Base-by-base conservation (phyloP, 2,888 invertebrate species). In the Belgica antarctica region DNA sequence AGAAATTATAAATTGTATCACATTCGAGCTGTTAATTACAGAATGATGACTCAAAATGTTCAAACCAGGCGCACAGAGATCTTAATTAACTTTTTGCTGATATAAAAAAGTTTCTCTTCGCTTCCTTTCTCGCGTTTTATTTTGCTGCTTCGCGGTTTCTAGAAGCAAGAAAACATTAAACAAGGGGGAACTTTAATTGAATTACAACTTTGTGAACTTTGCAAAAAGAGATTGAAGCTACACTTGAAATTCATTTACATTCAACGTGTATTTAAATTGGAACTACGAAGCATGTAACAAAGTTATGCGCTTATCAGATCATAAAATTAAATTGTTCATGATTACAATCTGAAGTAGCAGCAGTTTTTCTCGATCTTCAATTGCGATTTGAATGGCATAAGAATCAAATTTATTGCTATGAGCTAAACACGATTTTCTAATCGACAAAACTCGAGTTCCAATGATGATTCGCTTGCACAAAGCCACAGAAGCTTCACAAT, bases 81-180 rank as follows among this genome's bases (percentile, higher is more conserved):
- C 68, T 68, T 68, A 68, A 68, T 68, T 68, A 68, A 52, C 52
- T 68, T 68, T 68, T 68, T 46, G 10, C 3, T 57, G 68, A 68
- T 68, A 68, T 52, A 68, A 57, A 57, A n/a, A n/a, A n/a, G n/a
- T n/a, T n/a, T n/a, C n/a, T n/a, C n/a, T n/a, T n/a, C n/a, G n/a
- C n/a, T n/a, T n/a, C n/a, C n/a, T n/a, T n/a, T n/a, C n/a, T n/a
- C n/a, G n/a, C n/a, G n/a, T n/a, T n/a, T n/a, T 24, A 34, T 1
- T 8, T 31, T 68, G 31, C 34, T 66, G 27, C 25, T 65, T 47
- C 4, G 25, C 46, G 8, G 34, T 10, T 8, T 8, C 7, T 22
- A 15, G 22, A 52, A 52, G 52, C 52, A 52, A 7, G 24, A 10
- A 34, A 34, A 7, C 7, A 10, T 10, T 34, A 34, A 34, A 34